Conservation (phyloP, 2,888 invertebrate genomes). For the Phyllotreta cruciferae region DNA sequence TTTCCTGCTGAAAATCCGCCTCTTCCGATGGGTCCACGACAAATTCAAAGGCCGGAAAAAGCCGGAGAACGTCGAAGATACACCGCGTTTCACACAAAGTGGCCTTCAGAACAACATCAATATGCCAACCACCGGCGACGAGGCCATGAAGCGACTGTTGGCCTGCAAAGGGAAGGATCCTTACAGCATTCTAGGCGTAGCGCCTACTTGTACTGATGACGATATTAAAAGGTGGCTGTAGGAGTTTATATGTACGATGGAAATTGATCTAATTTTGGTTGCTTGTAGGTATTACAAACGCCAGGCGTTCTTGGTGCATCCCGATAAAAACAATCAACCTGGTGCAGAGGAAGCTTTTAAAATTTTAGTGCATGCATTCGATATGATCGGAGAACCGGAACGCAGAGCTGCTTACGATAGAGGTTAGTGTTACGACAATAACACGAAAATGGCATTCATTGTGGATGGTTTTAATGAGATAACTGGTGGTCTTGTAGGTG, state of each 20-base stretch:
- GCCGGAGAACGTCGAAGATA: slow-evolving; percentile 58
- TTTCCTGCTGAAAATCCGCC: slow-evolving; percentile 50
- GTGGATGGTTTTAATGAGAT: too few species aligned
- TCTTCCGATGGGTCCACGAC: slow-evolving; percentile 56
- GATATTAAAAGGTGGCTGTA: slow-evolving; percentile 77
- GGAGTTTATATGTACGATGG: background rate
- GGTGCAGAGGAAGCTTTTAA: slow-evolving; percentile 97
- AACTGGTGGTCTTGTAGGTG: slow-evolving; percentile 49
- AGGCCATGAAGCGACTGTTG: slow-evolving; percentile 87
- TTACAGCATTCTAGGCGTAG: slow-evolving; percentile 79
- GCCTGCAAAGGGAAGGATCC: slow-evolving; percentile 97
- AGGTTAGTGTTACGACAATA: slow-evolving; percentile 56
- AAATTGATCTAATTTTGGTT: background rate
- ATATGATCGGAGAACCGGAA: slow-evolving; percentile 91
- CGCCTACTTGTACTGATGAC: slow-evolving; percentile 87
- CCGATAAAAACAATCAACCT: slow-evolving; percentile 94
- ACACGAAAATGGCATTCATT: too few species aligned
- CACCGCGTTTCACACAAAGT: slow-evolving; percentile 59
- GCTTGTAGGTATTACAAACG: slow-evolving; percentile 77
- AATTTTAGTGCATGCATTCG: slow-evolving; percentile 93
- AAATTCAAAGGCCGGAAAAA: slow-evolving; percentile 53
- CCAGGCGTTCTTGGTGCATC: slow-evolving; percentile 94
- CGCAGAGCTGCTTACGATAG: slow-evolving; percentile 59
- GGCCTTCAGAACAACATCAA: slow-evolving; percentile 76
- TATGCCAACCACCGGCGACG: slow-evolving; percentile 89